phyloP scores from a whole-genome alignment of 1,140 invertebrate species.

The Drosophila mauritiana region DNA sequence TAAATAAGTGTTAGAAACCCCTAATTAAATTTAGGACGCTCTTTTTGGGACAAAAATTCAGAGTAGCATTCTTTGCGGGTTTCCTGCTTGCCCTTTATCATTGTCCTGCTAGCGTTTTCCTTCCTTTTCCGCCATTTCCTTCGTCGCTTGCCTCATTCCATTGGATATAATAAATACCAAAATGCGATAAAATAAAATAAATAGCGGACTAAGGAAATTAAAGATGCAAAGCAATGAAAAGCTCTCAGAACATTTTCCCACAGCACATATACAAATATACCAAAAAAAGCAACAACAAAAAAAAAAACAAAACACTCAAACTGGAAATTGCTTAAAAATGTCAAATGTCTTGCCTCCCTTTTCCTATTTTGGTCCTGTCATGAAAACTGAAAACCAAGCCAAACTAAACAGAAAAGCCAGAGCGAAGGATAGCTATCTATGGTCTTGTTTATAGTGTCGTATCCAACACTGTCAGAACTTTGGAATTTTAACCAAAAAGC shows the following conservation, averaged over 20 bases:
- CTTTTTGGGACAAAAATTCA: constrained; percentile 17
- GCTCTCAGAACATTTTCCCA: constrained; percentile 9
- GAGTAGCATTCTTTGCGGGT: constrained; percentile 53
- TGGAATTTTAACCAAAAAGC: too few species aligned
- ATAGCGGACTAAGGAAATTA: constrained; percentile 54
- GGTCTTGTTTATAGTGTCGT: background rate
- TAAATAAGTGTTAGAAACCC: constrained; percentile 17
- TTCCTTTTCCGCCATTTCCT: constrained; percentile 13
- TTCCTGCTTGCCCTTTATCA: constrained; percentile 41
- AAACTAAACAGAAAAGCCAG: background rate
- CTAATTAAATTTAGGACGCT: constrained; percentile 16
- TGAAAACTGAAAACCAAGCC: background rate
- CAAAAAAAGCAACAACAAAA: background rate
- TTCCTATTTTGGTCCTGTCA: background rate
- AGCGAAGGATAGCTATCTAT: background rate
- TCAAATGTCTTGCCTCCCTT: constrained; percentile 31
- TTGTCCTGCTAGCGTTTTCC: constrained; percentile 11
- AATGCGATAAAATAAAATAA: constrained; percentile 64
- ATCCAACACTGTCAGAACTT: background rate
- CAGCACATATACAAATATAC: too few species aligned
- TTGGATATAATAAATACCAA: constrained; percentile 67
- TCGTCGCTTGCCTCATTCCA: constrained; percentile 55
- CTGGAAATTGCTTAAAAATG: constrained; percentile 59
- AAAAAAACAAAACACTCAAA: background rate
- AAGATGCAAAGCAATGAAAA: constrained; percentile 58